These are phyloP conservation scores for Leucophenga maculata DNA, from an alignment of 2,888 invertebrate genomes.

Conservation along the genomic window DNA sequence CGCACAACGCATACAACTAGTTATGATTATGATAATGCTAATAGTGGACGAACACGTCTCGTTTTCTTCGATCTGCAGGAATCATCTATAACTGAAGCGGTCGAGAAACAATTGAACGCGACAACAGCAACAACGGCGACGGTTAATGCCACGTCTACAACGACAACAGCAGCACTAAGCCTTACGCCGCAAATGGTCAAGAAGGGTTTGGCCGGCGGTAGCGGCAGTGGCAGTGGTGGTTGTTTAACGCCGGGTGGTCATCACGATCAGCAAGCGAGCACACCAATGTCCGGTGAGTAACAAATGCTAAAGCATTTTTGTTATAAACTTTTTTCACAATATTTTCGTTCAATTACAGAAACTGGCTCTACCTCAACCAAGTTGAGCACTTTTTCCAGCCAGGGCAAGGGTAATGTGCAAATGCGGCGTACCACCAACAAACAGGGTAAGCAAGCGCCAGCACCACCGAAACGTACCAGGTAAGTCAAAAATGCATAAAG, in stretches of 20 bases:
- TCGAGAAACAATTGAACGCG: constrained; percentile 92
- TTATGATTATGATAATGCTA: constrained; percentile 62
- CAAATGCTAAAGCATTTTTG: neutral
- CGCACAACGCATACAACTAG: constrained; percentile 14
- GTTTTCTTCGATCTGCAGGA: constrained; percentile 72
- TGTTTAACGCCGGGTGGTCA: constrained; percentile 57
- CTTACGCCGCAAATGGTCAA: constrained; percentile 73
- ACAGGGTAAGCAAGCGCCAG: constrained; percentile 94
- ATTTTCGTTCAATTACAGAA: constrained; percentile 57
- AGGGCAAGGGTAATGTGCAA: constrained; percentile 81
- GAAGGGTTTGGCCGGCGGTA: constrained; percentile 61
- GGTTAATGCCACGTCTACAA: constrained; percentile 71
- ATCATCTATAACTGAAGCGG: constrained; percentile 80
- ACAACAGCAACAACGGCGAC: constrained; percentile 71
- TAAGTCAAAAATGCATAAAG: constrained; percentile 66
- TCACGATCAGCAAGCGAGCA: constrained; percentile 69
- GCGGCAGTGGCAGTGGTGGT: constrained; percentile 40
- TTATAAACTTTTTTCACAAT: constrained; percentile 9
- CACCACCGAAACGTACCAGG: constrained; percentile 96
- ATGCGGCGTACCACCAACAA: constrained; percentile 89
- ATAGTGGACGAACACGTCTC: constrained; percentile 70
- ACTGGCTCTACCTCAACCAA: constrained; percentile 74
- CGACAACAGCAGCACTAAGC: constrained; percentile 68
- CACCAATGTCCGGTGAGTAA: constrained; percentile 70
- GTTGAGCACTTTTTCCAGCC: constrained; percentile 78